A percentile compares a stretch with the other conserved stretches of the same genome.
These are phyloP conservation scores for Urosaurus nigricauda DNA, from an alignment of 2,797 vertebrate species.

Conservation along the genomic window DNA sequence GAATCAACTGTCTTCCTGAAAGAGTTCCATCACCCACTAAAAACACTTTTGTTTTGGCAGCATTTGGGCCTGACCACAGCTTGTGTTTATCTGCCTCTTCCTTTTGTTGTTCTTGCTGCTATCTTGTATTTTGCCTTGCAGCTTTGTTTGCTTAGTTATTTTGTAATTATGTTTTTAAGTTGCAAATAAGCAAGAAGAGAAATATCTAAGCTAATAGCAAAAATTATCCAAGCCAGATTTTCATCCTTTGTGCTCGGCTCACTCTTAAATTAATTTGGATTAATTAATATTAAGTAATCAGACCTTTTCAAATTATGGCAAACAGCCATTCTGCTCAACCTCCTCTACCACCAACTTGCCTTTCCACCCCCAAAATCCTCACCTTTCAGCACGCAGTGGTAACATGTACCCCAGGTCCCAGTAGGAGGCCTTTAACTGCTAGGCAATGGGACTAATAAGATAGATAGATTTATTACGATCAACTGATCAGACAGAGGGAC, in stretches of 20 bases:
- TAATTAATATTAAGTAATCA: not conserved
- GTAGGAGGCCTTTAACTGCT: not conserved
- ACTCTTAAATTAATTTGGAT: not conserved
- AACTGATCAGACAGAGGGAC: no score
- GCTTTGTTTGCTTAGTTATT: not conserved
- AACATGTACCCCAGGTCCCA: not conserved
- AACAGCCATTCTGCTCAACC: not conserved
- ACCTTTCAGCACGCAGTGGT: not conserved
- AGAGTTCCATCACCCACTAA: not conserved
- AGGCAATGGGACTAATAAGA: not conserved
- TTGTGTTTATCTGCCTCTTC: not conserved
- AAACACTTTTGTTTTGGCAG: not conserved
- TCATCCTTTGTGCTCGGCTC: not conserved
- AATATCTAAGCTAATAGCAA: not conserved
- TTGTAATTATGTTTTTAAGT: not conserved
- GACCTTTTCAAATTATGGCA: not conserved
- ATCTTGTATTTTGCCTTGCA: not conserved
- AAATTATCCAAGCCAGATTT: not conserved
- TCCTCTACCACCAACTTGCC: not conserved
- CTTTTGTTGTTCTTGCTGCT: not conserved
- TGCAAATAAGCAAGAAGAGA: not conserved
- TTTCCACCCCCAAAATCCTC: not conserved
- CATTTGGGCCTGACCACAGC: not conserved
- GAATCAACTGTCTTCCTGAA: not conserved
- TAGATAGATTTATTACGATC: no score